Evolutionary conservation across 1,140 invertebrate species (phyloP).

Genomic region (Camponotus vicinus): DNA sequence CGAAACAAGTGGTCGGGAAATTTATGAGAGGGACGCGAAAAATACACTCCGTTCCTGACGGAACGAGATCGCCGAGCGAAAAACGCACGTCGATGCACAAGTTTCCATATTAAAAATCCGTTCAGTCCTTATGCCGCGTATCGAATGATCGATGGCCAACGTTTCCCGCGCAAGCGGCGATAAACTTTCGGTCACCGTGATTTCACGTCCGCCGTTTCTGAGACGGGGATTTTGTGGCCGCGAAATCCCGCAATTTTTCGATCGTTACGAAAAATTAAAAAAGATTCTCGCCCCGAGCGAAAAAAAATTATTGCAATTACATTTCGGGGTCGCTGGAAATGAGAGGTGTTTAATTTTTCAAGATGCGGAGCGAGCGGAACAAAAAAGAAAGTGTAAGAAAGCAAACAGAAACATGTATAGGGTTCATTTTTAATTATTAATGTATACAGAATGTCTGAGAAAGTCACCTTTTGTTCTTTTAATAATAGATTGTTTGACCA

Average conservation of each 20-base stretch:
- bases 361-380: neutral
- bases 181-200: constrained; percentile 39
- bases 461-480: no score
- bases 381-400: no score
- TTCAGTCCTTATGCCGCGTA: constrained; percentile 4
- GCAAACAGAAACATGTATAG: neutral
- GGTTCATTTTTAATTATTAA: neutral
- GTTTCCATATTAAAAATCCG: constrained; percentile 27
- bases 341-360: constrained; percentile 5
- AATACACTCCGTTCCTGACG: neutral
- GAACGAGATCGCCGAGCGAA: constrained; percentile 16
- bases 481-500: no score
- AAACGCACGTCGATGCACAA: neutral
- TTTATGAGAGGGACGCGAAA: constrained; percentile 22
- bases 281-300: neutral
- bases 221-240: neutral
- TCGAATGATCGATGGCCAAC: constrained; percentile 50
- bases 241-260: constrained; percentile 2
- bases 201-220: neutral
- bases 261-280: constrained; percentile 27
- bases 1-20: constrained; percentile 12
- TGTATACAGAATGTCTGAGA: no score
- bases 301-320: constrained; percentile 19
- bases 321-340: neutral
- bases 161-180: constrained; percentile 36